Base-by-base conservation (phyloP, 2,797 vertebrate species). In the Gymnothorax reevesii region DNA sequence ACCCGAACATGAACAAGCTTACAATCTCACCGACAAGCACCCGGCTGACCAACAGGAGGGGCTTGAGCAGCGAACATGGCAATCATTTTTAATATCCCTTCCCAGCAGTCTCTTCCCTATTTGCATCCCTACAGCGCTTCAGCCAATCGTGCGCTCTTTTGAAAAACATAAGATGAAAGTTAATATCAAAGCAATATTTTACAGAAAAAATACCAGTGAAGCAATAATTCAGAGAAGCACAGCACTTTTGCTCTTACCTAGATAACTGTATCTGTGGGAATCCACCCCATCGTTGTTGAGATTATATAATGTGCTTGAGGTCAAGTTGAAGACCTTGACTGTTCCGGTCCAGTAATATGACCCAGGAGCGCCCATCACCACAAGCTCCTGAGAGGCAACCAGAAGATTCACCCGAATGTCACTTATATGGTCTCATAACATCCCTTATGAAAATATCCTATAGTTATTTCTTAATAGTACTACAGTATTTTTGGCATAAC, bases 281-380 rank as follows among this genome's bases (percentile, higher is more conserved):
- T 97, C 96, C 15, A 97, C 92, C 3, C 93, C 93, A 0, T 97
- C 96, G 83, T 98, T 97, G 0, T 96, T 97, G 33, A 96, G 95
- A 87, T 96, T 98, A 95, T 98, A 98, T 88, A 97, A 97, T 0
- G 92, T 95, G 88, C 96, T 97, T 89, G 98, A 98, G 0, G 98
- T 98, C 88, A 99, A 90, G 94, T 99, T 99, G 92, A 98, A 97
- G 60, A 99, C 98, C 95, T 99, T 99, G 89, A 99, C 94, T 0
- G 99, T 99, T 88, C 99, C 99, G 0, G 98, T 98, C 99, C 99
- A 99, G 88, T 99, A 99, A 92, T 98, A 99, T 0, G 99, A 99
- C 54, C 99, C 98, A 0, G 99, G 98, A 0, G 98, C 99, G 0
- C 99, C 99, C 98, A 99, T 99, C 88, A 99, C 97, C 88, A 99